Conservation (phyloP, 2,797 vertebrate species). For the Loris lydekkerianus region DNA sequence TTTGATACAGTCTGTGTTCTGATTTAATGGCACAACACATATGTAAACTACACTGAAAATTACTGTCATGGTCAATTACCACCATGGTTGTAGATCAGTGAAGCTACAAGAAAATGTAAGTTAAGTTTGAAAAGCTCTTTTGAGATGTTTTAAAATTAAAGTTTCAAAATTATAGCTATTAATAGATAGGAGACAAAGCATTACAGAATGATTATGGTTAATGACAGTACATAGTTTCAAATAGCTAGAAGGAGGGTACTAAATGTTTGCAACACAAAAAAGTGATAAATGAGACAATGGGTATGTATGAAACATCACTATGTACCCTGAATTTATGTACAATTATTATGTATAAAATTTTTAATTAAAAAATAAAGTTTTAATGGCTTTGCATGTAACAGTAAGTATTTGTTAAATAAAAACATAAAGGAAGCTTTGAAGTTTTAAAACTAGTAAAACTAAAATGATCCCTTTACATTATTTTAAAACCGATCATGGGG, state of each 20-base stretch:
- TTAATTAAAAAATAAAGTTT: no score
- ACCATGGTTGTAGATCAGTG: not conserved
- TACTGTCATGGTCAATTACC: not conserved
- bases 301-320: not conserved
- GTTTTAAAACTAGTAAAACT: conserved; percentile 21
- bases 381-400: no score
- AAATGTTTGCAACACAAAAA: not conserved
- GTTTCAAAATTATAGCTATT: not conserved
- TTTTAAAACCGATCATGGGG: not conserved
- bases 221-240: not conserved
- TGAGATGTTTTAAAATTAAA: conserved; percentile 29
- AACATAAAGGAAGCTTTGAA: not conserved
- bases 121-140: not conserved
- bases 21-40: not conserved
- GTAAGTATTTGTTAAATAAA: not conserved
- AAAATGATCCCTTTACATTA: not conserved
- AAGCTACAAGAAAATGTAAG: not conserved
- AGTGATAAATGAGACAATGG: not conserved
- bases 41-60: not conserved
- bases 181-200: not conserved
- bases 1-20: not conserved
- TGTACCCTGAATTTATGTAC: not conserved
- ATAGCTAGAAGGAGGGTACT: not conserved
- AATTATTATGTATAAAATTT: no score
- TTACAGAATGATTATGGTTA: not conserved